Conservation (phyloP, 2,888 invertebrate genomes). For the Megastigmus dorsalis region DNA sequence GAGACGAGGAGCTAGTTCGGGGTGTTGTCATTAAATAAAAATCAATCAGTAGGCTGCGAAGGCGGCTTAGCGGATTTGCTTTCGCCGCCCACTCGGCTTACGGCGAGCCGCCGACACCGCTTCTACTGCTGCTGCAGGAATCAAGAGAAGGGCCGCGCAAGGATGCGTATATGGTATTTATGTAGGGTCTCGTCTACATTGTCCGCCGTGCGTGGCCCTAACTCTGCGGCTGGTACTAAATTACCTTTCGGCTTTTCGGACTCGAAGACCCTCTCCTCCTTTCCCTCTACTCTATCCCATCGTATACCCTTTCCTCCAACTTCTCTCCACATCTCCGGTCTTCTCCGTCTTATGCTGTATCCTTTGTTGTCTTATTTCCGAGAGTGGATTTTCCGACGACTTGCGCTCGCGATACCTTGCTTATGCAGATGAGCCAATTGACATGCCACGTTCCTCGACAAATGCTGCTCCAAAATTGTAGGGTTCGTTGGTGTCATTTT, state of each 20-base stretch:
- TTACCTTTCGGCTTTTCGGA: slow-evolving; percentile 51
- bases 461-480: too few species aligned
- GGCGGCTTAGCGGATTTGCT: slow-evolving; percentile 75
- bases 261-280: slow-evolving; percentile 16
- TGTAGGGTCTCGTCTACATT: slow-evolving; percentile 2
- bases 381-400: slow-evolving; percentile 8
- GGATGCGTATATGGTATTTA: slow-evolving; percentile 2
- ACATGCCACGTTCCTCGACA: too few species aligned
- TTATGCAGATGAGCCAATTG: slow-evolving; percentile 5
- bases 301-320: neutral
- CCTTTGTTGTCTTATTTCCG: too few species aligned
- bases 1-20: slow-evolving; percentile 62
- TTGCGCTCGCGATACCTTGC: neutral
- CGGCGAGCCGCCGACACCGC: slow-evolving; percentile 63
- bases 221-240: slow-evolving; percentile 36
- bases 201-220: neutral
- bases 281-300: neutral
- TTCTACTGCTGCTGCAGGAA: slow-evolving; percentile 16
- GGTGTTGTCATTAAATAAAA: slow-evolving; percentile 76
- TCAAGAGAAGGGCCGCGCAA: neutral
- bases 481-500: too few species aligned
- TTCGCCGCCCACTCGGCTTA: slow-evolving; percentile 65
- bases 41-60: slow-evolving; percentile 75
- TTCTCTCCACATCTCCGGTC: neutral
- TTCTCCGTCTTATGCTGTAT: neutral